These are phyloP conservation scores for Psittacula echo DNA, from an alignment of 2,797 vertebrate species.

Conservation along the genomic window DNA sequence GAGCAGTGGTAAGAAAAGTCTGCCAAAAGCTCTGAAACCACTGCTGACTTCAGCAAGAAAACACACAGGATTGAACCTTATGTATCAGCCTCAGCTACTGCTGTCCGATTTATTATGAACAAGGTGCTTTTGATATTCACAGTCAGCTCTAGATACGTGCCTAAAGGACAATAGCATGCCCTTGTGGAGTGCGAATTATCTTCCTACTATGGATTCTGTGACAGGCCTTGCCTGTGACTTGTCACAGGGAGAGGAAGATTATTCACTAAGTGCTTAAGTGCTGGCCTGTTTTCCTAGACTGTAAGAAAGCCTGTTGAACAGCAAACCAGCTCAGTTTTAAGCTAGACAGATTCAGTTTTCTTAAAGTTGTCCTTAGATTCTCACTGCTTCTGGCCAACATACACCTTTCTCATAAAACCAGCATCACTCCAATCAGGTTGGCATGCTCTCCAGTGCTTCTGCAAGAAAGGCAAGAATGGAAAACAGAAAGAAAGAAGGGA, in stretches of 20 bases:
- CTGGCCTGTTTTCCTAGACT: background rate
- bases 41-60: background rate
- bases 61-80: background rate
- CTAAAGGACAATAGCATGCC: background rate
- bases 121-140: background rate
- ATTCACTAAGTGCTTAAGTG: background rate
- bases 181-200: background rate
- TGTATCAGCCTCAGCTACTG: background rate
- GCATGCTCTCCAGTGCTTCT: background rate
- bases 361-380: background rate
- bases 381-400: background rate
- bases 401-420: background rate
- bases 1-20: background rate
- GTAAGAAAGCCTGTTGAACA: background rate
- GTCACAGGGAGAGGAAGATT: background rate
- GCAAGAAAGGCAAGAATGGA: background rate
- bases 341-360: background rate
- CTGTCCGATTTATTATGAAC: background rate
- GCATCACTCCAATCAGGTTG: fast-evolving
- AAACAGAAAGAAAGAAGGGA: background rate
- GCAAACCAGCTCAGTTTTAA: background rate
- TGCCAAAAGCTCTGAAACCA: conserved; percentile 6
- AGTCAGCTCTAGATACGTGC: background rate
- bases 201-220: background rate
- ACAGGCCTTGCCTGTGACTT: background rate